Conservation (phyloP, 2,113 vertebrate species). For the Ascaphus truei region DNA sequence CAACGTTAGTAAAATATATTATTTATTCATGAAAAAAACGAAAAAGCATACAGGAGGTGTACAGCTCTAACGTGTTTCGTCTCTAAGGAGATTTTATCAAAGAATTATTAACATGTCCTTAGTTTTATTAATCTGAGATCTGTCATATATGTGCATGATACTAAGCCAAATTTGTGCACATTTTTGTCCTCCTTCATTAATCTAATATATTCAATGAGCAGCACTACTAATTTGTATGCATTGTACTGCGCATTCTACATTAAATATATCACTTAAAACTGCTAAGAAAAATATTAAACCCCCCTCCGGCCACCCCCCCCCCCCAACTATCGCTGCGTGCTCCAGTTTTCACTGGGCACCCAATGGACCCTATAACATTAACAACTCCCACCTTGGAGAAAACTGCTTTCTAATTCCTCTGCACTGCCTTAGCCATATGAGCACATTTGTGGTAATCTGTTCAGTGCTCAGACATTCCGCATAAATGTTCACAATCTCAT, state of each 20-base stretch:
- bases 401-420: slow-evolving; percentile 24
- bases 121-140: no score
- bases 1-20: no score
- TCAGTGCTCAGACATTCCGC: neutral
- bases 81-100: no score
- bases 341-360: slow-evolving; percentile 35
- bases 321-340: slow-evolving; percentile 6
- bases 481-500: neutral
- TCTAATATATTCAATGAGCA: no score
- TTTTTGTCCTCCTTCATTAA: no score
- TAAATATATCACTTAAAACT: neutral
- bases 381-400: slow-evolving; percentile 13
- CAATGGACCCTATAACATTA: slow-evolving; percentile 28
- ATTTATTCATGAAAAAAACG: no score
- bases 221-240: slow-evolving; percentile 3
- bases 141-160: no score
- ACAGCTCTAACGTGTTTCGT: no score
- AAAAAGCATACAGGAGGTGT: no score
- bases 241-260: neutral
- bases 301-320: no score
- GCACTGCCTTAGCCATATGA: slow-evolving; percentile 21
- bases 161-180: no score
- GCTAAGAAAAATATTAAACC: slow-evolving; percentile 13
- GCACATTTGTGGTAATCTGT: slow-evolving; percentile 26
- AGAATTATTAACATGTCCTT: no score